These are phyloP conservation scores for Podarcis raffonei DNA, from an alignment of 2,113 vertebrate genomes.

Conservation along the genomic window DNA sequence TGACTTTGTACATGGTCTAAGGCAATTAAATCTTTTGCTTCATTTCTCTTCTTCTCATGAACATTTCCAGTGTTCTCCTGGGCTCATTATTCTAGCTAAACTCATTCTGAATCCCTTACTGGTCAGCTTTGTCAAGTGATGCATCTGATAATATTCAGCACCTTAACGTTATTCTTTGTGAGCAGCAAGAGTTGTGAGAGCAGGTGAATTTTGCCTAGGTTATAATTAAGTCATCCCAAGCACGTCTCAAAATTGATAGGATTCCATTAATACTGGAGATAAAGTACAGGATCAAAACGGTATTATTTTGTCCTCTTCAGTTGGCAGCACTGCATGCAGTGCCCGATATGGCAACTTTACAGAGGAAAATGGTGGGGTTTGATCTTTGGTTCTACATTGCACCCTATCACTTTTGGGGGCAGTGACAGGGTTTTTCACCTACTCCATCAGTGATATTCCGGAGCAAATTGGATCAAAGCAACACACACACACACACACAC, in stretches of 20 bases:
- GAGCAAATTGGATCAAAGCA: neutral
- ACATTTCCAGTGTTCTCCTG: neutral
- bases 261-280: neutral
- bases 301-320: neutral
- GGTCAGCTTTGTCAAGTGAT: neutral
- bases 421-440: neutral
- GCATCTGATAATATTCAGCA: neutral
- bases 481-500: too few relatives aligned
- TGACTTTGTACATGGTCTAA: neutral
- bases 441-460: neutral
- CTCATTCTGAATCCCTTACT: neutral
- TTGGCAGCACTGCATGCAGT: neutral
- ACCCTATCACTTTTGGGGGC: neutral
- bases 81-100: neutral
- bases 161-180: neutral
- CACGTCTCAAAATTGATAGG: neutral
- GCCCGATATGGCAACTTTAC: neutral
- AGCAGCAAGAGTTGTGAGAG: too few relatives aligned
- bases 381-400: neutral
- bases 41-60: neutral
- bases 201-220: neutral
- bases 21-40: neutral
- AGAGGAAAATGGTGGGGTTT: neutral
- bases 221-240: neutral
- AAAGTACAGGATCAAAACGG: neutral